Base-by-base conservation (phyloP, 1,140 invertebrate genomes). In the Drosophila parvula region DNA sequence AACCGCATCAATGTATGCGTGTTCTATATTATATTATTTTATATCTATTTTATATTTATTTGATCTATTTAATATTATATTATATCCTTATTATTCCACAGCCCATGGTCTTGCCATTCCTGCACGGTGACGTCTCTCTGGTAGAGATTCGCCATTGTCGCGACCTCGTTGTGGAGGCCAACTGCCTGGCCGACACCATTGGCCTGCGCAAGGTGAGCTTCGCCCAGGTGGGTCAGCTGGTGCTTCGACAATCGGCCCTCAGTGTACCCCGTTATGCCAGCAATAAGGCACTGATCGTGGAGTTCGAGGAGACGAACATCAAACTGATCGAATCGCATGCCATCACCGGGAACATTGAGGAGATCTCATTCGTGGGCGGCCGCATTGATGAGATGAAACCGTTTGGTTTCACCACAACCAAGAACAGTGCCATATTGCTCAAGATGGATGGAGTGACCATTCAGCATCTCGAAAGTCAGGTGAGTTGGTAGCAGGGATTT, bases 371-470 rank as follows among this genome's bases (percentile, higher is more conserved):
- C 43, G 93, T 94, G 27, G 92, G 94, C 56, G 94, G 94, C 8
- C 90, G 92, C 45, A 94, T 97, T 47, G 93, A 94, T 2, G 92
- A 93, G 27, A 92, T 97, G 45, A 93, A 93, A 61, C 94, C 96
- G 0, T 96, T 95, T 83, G 95, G 96, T 0, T 96, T 97, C 84
- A 95, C 95, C 56, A 96, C 95, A 81, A 81, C 81, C 61, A 92
- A 89, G 69, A 79, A 92, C 48, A 85, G 81, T 76, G 90, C 86
- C 74, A 81, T 89, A 77, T 63, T 92, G 58, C 69, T 92, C 28
- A 91, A 86, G 36, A 41, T 92, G 53, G 86, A 92, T 11, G 76
- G 79, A 28, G 90, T 92, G 0, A 76, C 60, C 18, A 92, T 96
- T 18, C 93, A 93, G 28, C 93, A 92, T 9, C 93, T 96, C 16